These are phyloP conservation scores for Herpetotheres cachinnans DNA, from an alignment of 2,113 vertebrate species.

Conservation along the genomic window DNA sequence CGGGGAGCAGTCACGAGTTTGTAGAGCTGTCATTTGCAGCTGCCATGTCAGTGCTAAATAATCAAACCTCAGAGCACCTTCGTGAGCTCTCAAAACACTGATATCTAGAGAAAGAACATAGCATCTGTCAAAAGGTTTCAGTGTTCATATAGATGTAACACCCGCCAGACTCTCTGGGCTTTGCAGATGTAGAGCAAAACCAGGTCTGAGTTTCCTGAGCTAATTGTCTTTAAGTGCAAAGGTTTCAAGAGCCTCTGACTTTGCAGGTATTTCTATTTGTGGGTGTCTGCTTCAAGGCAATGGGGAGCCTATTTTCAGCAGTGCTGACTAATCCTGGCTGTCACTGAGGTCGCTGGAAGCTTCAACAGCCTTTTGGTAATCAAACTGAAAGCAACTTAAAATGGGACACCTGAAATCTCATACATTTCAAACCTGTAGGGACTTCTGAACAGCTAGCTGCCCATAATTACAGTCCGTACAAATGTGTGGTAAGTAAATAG, in stretches of 20 bases:
- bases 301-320: not conserved
- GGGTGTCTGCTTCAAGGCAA: not conserved
- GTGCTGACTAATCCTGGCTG: not conserved
- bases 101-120: not conserved
- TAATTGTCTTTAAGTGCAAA: not conserved
- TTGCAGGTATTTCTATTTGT: not conserved
- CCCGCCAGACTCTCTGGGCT: not conserved
- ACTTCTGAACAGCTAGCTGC: not conserved
- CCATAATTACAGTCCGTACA: not conserved
- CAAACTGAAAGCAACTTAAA: not conserved
- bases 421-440: not conserved
- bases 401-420: not conserved
- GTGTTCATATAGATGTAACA: not conserved
- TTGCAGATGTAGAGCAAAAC: not conserved
- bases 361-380: not conserved
- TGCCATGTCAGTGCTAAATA: not conserved
- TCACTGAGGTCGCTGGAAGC: not conserved
- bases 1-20: not conserved
- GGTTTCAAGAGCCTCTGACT: not conserved
- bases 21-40: conserved; percentile 14
- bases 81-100: not conserved
- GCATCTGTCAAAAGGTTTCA: not conserved
- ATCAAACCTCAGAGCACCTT: not conserved
- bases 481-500: not conserved
- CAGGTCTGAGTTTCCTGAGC: not conserved